Conservation (phyloP, 2,797 vertebrate species). For the Erethizon dorsatum region DNA sequence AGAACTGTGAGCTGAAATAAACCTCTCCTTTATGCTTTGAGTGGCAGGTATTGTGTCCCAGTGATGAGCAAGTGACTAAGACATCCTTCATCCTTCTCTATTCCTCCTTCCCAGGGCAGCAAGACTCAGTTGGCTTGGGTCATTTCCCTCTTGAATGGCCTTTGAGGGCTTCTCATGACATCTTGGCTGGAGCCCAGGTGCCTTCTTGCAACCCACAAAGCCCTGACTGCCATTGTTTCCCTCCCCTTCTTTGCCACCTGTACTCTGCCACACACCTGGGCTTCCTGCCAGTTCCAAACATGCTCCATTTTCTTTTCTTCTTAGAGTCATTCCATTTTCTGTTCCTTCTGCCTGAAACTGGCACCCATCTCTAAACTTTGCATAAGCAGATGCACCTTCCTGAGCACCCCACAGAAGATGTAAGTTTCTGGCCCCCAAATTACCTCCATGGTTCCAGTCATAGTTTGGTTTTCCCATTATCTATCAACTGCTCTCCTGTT, state of each 20-base stretch:
- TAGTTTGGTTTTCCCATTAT: neutral
- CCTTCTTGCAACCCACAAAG: neutral
- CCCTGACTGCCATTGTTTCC: neutral
- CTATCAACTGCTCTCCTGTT: accelerated
- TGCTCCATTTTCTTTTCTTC: neutral
- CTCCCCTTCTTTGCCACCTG: neutral
- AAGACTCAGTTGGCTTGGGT: neutral
- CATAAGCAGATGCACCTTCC: neutral
- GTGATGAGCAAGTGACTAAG: neutral
- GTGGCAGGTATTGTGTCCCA: neutral
- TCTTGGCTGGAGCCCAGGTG: neutral
- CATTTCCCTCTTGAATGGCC: neutral
- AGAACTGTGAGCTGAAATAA: neutral
- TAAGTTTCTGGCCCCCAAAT: neutral
- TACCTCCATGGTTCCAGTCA: neutral
- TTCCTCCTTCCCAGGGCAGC: neutral
- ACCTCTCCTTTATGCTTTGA: neutral
- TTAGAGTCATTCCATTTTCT: neutral
- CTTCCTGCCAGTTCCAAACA: neutral
- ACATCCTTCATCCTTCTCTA: neutral
- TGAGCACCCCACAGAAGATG: accelerated
- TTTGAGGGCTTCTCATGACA: neutral
- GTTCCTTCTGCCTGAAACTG: neutral
- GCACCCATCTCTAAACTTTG: neutral
- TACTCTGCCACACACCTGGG: neutral